A percentile compares a stretch with the other conserved stretches of the same genome.
Conservation (phyloP, 2,888 invertebrate genomes). For the Zhengitettix transpicula region DNA sequence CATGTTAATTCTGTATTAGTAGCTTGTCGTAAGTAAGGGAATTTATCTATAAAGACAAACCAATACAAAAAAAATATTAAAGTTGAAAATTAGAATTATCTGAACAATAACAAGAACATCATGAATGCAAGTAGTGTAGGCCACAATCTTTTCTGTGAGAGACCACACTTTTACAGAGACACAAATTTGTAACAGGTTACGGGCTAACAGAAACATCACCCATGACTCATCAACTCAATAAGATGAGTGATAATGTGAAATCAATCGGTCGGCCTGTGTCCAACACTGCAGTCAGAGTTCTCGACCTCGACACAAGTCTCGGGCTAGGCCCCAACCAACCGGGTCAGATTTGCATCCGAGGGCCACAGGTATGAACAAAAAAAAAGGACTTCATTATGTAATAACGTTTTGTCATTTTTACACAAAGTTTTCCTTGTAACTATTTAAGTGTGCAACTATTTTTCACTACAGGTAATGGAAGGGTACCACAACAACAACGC, state of each 20-base stretch:
- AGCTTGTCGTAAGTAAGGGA: too few relatives aligned
- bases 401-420: too few relatives aligned
- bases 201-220: constrained; percentile 61
- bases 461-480: constrained; percentile 38
- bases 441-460: neutral
- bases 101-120: too few relatives aligned
- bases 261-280: constrained; percentile 41
- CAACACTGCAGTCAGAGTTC: constrained; percentile 46
- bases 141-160: too few relatives aligned
- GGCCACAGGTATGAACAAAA: neutral
- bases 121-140: too few relatives aligned
- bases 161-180: too few relatives aligned
- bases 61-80: too few relatives aligned
- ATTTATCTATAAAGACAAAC: too few relatives aligned
- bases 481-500: constrained; percentile 61
- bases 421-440: too few relatives aligned
- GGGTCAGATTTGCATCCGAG: neutral
- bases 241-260: neutral
- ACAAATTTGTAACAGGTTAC: constrained; percentile 23
- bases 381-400: too few relatives aligned
- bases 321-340: neutral
- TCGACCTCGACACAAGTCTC: constrained; percentile 26
- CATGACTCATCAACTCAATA: constrained; percentile 25
- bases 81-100: too few relatives aligned
- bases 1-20: too few relatives aligned